Evolutionary conservation across 2,797 vertebrate species (phyloP).

Genomic region (Staurois parvus): DNA sequence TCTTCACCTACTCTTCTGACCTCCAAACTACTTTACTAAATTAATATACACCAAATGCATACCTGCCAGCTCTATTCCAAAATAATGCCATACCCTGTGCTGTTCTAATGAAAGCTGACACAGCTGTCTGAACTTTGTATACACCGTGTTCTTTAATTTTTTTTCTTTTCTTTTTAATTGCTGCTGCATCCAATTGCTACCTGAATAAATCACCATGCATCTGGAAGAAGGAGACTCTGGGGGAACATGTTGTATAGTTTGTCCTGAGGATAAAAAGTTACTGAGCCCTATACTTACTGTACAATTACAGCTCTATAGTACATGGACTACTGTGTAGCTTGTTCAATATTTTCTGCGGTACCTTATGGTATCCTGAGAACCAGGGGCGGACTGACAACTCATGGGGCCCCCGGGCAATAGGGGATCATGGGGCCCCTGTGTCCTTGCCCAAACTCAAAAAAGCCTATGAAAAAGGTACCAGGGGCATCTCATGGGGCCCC

Average conservation of each 20-base stretch:
- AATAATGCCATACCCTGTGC: slow-evolving; percentile 6
- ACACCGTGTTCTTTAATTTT: background rate
- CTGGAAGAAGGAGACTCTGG: slow-evolving; percentile 10
- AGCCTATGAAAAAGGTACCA: too few species aligned
- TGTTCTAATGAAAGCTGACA: slow-evolving; percentile 9
- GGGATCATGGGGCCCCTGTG: too few species aligned
- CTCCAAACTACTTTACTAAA: too few species aligned
- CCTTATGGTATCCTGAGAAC: background rate
- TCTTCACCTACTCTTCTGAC: too few species aligned
- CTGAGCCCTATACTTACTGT: slow-evolving; percentile 9
- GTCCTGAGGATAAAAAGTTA: background rate
- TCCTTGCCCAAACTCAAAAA: too few species aligned
- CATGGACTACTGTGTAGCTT: background rate
- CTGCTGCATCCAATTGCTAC: slow-evolving; percentile 29
- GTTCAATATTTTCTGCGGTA: background rate
- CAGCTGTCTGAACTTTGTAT: slow-evolving; percentile 2
- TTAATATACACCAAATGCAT: too few species aligned
- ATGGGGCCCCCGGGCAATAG: too few species aligned
- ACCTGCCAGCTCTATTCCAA: slow-evolving; percentile 8
- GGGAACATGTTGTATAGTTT: background rate
- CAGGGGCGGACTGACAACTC: too few species aligned
- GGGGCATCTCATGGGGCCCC: too few species aligned
- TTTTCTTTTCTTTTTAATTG: slow-evolving; percentile 14
- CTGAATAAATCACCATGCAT: slow-evolving; percentile 28
- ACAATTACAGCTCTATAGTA: background rate